Evolutionary conservation across 2,113 vertebrate species (phyloP).

Genomic region (Parus major): DNA sequence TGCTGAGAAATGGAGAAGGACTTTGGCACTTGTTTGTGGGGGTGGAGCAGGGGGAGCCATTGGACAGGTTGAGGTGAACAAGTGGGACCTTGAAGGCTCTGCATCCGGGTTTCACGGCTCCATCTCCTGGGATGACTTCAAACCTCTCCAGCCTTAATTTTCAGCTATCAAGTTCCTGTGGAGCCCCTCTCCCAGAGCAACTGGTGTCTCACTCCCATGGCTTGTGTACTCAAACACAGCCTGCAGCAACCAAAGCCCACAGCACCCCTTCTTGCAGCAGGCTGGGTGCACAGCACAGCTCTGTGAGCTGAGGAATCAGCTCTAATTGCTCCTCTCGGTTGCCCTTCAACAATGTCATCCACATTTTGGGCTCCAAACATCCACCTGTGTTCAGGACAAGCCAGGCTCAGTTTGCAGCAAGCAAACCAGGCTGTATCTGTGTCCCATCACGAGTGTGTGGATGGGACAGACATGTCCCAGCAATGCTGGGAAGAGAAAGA

Average conservation of each 20-base stretch:
- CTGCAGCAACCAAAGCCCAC: neutral
- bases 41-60: accelerated
- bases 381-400: neutral
- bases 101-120: neutral
- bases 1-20: neutral
- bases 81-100: neutral
- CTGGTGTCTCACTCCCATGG: accelerated
- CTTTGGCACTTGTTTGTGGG: neutral
- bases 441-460: accelerated
- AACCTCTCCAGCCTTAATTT: neutral
- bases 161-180: neutral
- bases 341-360: neutral
- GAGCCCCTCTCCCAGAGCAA: neutral
- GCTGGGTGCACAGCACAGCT: neutral
- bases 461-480: neutral
- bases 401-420: neutral
- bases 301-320: neutral
- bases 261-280: neutral
- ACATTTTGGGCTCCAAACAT: neutral
- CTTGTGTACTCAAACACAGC: accelerated
- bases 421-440: accelerated
- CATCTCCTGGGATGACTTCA: neutral
- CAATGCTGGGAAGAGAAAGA: neutral
- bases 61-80: neutral
- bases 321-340: neutral